These are phyloP conservation scores for Cephalopterus ornatus DNA, from an alignment of 2,113 vertebrate genomes.

Conservation along the genomic window DNA sequence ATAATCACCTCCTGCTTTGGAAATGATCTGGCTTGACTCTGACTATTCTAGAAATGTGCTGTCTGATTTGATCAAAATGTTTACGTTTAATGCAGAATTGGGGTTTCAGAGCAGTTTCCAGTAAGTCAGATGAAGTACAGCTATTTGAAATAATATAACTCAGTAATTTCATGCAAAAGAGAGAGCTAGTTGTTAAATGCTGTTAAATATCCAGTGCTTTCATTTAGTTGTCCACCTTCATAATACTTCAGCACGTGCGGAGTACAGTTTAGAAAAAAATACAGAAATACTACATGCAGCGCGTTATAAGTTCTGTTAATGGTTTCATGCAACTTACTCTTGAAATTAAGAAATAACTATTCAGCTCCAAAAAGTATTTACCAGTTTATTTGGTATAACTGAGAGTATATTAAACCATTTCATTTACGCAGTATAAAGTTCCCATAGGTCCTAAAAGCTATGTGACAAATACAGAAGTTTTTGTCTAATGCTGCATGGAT, in stretches of 20 bases:
- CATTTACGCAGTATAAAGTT: neutral
- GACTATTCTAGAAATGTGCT: neutral
- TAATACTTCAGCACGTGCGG: neutral
- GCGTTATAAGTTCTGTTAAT: neutral
- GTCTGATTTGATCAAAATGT: neutral
- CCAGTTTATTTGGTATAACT: neutral
- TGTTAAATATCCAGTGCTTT: neutral
- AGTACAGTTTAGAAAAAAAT: neutral
- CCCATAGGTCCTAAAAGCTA: neutral
- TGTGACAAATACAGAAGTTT: neutral
- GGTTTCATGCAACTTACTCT: neutral
- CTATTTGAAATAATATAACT: neutral
- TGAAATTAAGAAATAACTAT: neutral
- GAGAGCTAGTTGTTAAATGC: neutral
- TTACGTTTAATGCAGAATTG: neutral
- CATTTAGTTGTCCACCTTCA: neutral
- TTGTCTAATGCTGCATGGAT: neutral
- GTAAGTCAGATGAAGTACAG: neutral
- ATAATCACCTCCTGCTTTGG: neutral
- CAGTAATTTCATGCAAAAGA: neutral
- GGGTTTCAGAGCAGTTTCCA: neutral
- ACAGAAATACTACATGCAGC: neutral
- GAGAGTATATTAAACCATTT: neutral
- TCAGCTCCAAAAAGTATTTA: neutral
- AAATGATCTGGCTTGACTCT: neutral